Percentiles rank a stretch among this genome's conserved stretches.
Conservation (phyloP, 2,888 invertebrate genomes). For the Acanthacorydalis orientalis region DNA sequence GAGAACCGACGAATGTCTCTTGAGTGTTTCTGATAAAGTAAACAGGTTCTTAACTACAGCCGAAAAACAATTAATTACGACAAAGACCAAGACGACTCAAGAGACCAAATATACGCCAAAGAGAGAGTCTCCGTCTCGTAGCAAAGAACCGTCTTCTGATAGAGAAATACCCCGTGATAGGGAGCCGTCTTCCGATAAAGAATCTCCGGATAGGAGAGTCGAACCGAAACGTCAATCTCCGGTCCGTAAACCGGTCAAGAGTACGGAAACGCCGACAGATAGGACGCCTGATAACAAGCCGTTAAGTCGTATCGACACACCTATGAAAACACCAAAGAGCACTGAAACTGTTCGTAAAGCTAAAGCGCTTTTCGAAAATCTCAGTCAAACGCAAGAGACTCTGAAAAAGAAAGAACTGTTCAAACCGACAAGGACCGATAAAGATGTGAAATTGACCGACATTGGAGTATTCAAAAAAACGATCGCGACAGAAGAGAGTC, state of each 20-base stretch:
- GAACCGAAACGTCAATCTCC: slow-evolving; percentile 6
- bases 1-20: slow-evolving; percentile 34
- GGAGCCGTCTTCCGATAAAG: slow-evolving; percentile 4
- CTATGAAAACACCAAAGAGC: slow-evolving; percentile 27
- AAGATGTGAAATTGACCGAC: slow-evolving; percentile 28
- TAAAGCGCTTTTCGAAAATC: slow-evolving; percentile 50
- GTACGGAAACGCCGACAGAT: not conserved
- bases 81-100: slow-evolving; percentile 16
- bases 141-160: slow-evolving; percentile 1
- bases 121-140: not conserved
- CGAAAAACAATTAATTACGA: slow-evolving; percentile 32
- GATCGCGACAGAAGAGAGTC: slow-evolving; percentile 6
- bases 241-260: slow-evolving; percentile 4
- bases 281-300: slow-evolving; percentile 13
- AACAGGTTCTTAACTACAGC: slow-evolving; percentile 44
- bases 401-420: slow-evolving; percentile 27
- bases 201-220: slow-evolving; percentile 7
- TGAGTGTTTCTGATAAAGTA: slow-evolving; percentile 49
- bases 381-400: slow-evolving; percentile 18
- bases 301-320: slow-evolving; percentile 1
- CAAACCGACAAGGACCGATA: slow-evolving; percentile 10
- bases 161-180: slow-evolving; percentile 5
- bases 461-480: slow-evolving; percentile 28
- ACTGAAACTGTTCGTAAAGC: slow-evolving; percentile 53
- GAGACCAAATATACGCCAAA: not conserved